These are phyloP conservation scores for Toxotes jaculatrix DNA, from an alignment of 2,113 vertebrate genomes.

Conservation along the genomic window DNA sequence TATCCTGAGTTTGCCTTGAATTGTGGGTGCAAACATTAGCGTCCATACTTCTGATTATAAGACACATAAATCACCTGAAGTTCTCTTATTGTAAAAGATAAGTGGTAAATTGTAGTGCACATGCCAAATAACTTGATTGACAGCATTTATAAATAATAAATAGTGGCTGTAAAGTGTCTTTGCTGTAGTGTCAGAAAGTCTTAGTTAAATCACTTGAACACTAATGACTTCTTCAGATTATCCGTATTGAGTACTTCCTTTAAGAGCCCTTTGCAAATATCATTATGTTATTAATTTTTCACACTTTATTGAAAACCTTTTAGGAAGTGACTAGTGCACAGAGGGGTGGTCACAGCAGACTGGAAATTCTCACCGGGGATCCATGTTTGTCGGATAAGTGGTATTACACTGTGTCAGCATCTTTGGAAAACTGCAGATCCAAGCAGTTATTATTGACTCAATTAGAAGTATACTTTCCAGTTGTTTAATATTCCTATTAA, in stretches of 20 bases:
- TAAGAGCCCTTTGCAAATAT: not conserved
- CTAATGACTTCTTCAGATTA: not conserved
- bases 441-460: not conserved
- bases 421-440: not conserved
- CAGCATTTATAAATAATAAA: not conserved
- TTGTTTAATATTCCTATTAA: not conserved
- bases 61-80: not conserved
- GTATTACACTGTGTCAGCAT: constrained; percentile 12
- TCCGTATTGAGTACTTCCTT: not conserved
- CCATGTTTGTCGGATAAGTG: constrained; percentile 32
- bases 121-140: constrained; percentile 3
- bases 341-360: constrained; percentile 19
- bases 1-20: too few relatives aligned
- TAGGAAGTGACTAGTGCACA: constrained; percentile 18
- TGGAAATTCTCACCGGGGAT: constrained; percentile 4
- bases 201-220: not conserved
- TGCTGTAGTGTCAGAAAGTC: too few relatives aligned
- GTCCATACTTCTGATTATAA: too few relatives aligned
- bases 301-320: constrained; percentile 5
- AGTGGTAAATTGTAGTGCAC: not conserved
- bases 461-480: not conserved
- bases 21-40: too few relatives aligned
- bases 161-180: not conserved
- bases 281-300: constrained; percentile 26
- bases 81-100: not conserved